Conservation (phyloP, 2,113 vertebrate species). For the Athene cunicularia region DNA sequence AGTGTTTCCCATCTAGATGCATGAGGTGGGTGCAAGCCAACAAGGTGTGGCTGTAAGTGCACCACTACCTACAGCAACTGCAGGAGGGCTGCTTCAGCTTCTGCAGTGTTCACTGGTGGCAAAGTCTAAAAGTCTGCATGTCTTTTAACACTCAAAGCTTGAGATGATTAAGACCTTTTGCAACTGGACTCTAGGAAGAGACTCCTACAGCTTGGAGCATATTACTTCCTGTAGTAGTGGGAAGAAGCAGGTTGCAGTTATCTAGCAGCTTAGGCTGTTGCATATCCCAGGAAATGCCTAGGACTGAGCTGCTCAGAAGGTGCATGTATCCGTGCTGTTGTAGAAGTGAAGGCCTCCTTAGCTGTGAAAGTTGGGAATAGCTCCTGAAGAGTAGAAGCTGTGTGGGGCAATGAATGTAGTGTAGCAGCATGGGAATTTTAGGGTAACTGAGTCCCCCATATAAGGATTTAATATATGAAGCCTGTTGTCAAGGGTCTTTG, state of each 20-base stretch:
- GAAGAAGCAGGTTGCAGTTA: background rate
- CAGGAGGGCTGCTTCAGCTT: background rate
- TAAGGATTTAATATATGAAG: background rate
- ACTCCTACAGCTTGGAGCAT: background rate
- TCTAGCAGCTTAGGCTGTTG: background rate
- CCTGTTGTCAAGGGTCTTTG: background rate
- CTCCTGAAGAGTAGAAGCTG: background rate
- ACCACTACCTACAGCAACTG: accelerated
- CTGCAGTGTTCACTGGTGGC: background rate
- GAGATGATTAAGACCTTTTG: background rate
- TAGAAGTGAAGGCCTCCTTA: background rate
- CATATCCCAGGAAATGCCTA: background rate
- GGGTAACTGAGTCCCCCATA: background rate
- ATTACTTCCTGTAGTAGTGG: background rate
- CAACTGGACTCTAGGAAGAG: background rate
- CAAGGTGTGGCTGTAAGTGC: background rate
- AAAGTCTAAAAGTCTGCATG: background rate
- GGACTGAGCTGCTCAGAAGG: background rate
- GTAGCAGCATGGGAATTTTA: background rate
- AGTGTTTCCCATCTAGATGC: background rate
- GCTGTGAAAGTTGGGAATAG: background rate
- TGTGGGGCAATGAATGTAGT: background rate
- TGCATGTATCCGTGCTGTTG: background rate
- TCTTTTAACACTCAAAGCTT: background rate
- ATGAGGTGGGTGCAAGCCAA: background rate